A percentile compares a stretch with the other conserved stretches of the same genome.
These are phyloP conservation scores for Leptodactylus fuscus DNA, from an alignment of 2,113 vertebrate species.

Conservation along the genomic window DNA sequence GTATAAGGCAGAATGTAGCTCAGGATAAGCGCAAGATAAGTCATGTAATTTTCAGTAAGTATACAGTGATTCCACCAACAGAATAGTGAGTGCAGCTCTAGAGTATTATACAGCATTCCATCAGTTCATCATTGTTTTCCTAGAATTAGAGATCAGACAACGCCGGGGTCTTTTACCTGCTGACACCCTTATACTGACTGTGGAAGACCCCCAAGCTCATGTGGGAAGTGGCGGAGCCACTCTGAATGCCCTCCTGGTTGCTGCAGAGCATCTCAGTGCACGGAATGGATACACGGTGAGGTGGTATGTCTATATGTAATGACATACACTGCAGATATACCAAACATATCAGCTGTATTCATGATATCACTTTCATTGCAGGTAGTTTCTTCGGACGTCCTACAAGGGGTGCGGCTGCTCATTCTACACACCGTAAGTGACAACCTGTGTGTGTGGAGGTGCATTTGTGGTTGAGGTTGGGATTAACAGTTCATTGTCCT, in stretches of 20 bases:
- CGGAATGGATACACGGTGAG: slow-evolving; percentile 84
- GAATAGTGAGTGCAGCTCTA: no score
- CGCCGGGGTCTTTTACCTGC: slow-evolving; percentile 75
- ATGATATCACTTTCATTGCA: slow-evolving; percentile 60
- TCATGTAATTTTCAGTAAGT: no score
- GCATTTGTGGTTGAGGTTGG: fast-evolving
- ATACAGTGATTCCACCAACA: no score
- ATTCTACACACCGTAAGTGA: slow-evolving; percentile 88
- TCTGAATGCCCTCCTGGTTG: slow-evolving; percentile 91
- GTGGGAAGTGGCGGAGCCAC: slow-evolving; percentile 94
- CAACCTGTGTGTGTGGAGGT: not conserved
- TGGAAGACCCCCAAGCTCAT: slow-evolving; percentile 81
- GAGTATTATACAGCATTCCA: no score
- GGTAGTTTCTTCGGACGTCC: slow-evolving; percentile 90
- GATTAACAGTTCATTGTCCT: not conserved
- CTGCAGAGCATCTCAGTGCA: slow-evolving; percentile 90
- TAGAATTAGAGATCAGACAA: slow-evolving; percentile 88
- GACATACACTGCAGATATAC: no score
- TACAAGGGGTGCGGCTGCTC: slow-evolving; percentile 83
- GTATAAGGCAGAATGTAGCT: no score
- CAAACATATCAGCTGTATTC: not conserved
- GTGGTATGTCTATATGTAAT: not conserved
- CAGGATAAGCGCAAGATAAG: no score
- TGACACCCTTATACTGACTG: slow-evolving; percentile 78
- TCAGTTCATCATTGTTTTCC: not conserved